Base-by-base conservation (phyloP, 2,797 vertebrate genomes). In the Pangasius macronema region DNA sequence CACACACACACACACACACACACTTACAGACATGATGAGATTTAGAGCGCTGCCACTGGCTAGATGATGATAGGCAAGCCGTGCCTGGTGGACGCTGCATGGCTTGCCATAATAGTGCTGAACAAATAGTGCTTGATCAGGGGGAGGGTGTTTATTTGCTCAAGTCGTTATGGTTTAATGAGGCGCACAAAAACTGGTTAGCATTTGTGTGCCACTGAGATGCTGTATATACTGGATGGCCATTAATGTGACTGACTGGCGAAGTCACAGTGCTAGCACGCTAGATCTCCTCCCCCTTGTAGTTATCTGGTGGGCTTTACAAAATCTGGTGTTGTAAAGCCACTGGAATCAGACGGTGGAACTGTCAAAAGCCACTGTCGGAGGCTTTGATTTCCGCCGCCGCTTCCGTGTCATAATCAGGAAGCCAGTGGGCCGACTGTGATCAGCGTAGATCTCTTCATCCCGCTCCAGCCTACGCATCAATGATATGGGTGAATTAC, bases 301-400 rank as follows among this genome's bases (percentile, higher is more conserved):
- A 59, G 87, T 83, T 88, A 72, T 88, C 73, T 89, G 79, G 84
- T 61, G 11, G 61, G 81, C 75, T 92, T 90, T 91, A 55, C 88
- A 70, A 89, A 90, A 92, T 90, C 81, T 91, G 89, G 90, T 88
- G 89, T 93, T 89, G 87, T 84, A 86, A 88, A 84, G 75, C 86
- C 81, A 82, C 79, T 57, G 81, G 42, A 82, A 87, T 86, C 79
- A 85, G 51, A 83, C n/a, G n/a, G 79, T 89, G 88, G 90, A 90
- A 88, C 82, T 87, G 92, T 89, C 90, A 84, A 68, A 87, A 61
- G 68, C 5, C 87, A 30, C 67, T 87, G 89, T 85, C 80, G 87
- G 91, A 89, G 75, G 82, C 91, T 94, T 93, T 92, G 90, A 90
- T 93, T 93, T 91, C 86, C 24, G 59, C 80, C 84, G 87, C 89